Conservation (phyloP, 2,113 vertebrate species). For the Podilymbus podiceps region DNA sequence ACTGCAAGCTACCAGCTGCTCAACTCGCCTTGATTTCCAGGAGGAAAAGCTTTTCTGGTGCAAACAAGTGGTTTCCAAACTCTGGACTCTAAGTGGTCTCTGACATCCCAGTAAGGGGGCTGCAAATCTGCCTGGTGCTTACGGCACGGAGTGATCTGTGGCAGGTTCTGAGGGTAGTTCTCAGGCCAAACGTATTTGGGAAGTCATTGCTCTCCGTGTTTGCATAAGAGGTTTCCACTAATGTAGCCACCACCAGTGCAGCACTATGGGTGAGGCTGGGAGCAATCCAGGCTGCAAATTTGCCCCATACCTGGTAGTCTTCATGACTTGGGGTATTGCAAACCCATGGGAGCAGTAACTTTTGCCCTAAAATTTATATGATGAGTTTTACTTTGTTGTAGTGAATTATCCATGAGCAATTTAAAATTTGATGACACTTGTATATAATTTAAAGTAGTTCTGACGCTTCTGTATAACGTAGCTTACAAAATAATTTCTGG, state of each 20-base stretch:
- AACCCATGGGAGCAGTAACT: background rate
- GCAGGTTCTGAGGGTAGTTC: background rate
- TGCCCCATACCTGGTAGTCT: background rate
- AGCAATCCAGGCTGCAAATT: background rate
- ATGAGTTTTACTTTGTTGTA: background rate
- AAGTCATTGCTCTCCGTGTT: background rate
- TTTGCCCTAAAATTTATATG: background rate
- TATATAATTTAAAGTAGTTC: background rate
- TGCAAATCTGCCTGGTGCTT: background rate
- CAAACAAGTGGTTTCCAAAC: background rate
- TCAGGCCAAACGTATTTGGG: background rate
- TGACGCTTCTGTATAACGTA: background rate
- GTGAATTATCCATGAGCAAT: background rate
- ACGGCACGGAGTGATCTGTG: fast-evolving
- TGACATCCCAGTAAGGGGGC: background rate
- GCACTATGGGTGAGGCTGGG: background rate
- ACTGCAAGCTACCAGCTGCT: background rate
- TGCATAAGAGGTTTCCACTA: background rate
- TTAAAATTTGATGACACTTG: background rate
- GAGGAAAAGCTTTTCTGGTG: background rate
- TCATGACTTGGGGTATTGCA: background rate
- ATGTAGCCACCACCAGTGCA: background rate
- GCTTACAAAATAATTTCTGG: background rate
- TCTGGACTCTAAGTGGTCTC: background rate
- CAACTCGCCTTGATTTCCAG: background rate